Evolutionary conservation across 1,140 invertebrate genomes (phyloP).

Genomic region (Polyergus mexicanus): DNA sequence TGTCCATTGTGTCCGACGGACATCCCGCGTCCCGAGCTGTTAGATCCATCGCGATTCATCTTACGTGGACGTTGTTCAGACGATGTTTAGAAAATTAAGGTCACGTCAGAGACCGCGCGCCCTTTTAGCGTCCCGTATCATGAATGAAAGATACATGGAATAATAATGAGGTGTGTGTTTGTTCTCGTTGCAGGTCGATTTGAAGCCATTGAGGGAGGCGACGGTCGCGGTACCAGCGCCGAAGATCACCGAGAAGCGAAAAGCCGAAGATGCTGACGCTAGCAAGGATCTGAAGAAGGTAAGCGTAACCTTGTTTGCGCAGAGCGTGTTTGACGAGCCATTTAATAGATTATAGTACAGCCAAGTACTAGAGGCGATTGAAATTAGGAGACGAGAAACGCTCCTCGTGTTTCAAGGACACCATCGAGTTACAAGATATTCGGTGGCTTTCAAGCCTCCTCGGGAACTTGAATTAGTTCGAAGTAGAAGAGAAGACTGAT

Average conservation of each 20-base stretch:
- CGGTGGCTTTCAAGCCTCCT: background rate
- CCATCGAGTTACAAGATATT: conserved; percentile 7
- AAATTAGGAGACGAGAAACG: background rate
- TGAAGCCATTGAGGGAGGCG: conserved; percentile 84
- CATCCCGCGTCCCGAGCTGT: background rate
- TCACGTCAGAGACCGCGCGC: background rate
- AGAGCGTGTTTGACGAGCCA: conserved; percentile 25
- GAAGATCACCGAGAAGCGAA: conserved; percentile 85
- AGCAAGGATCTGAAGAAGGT: conserved; percentile 87
- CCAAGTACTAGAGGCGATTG: background rate
- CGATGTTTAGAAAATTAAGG: conserved; percentile 42
- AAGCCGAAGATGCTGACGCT: conserved; percentile 85
- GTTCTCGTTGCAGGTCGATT: conserved; percentile 83
- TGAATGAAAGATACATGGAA: background rate
- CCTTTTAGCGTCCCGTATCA: background rate
- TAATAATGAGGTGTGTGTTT: background rate
- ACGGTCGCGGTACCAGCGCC: conserved; percentile 82
- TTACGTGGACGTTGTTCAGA: background rate
- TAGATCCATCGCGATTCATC: conserved; percentile 29
- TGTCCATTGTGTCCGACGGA: conserved; percentile 38
- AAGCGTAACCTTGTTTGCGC: conserved; percentile 56
- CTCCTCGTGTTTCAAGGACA: background rate
- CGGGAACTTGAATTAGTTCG: background rate
- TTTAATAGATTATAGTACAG: conserved; percentile 32
- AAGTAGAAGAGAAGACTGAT: background rate